These are phyloP conservation scores for Platycheirus rosarum DNA, from an alignment of 2,888 invertebrate genomes.

Conservation along the genomic window DNA sequence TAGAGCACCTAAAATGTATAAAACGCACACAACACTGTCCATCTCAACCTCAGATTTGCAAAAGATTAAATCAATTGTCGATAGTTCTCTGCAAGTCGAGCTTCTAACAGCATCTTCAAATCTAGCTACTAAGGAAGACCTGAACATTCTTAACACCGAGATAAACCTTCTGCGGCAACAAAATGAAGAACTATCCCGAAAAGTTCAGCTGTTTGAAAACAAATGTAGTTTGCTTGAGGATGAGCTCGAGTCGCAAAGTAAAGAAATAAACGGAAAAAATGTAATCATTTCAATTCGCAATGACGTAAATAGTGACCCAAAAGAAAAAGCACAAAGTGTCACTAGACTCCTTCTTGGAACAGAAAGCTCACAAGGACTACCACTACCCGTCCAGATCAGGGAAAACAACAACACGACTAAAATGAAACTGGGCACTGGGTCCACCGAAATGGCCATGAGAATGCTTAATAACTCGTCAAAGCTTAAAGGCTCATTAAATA, in stretches of 20 bases:
- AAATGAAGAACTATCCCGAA: slow-evolving; percentile 2
- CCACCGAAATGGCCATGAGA: too few species aligned
- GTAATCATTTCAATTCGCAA: slow-evolving; percentile 2
- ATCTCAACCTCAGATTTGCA: not conserved
- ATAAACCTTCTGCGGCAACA: not conserved
- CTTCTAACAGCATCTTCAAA: not conserved
- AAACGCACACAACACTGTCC: not conserved
- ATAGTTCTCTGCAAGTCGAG: not conserved
- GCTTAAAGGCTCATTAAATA: not conserved
- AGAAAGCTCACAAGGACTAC: not conserved
- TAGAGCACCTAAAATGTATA: not conserved
- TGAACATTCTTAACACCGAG: not conserved
- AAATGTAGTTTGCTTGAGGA: not conserved
- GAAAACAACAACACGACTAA: too few species aligned
- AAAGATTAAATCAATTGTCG: slow-evolving; percentile 7
- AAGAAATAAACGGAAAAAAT: not conserved
- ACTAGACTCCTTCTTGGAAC: slow-evolving; percentile 2
- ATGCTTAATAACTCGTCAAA: too few species aligned
- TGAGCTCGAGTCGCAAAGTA: too few species aligned
- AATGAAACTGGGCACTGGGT: too few species aligned
- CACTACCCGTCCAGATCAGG: slow-evolving; percentile 1
- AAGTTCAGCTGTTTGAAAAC: not conserved
- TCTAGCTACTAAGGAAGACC: slow-evolving; percentile 7
- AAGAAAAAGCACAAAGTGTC: not conserved
- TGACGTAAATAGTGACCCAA: too few species aligned